phyloP scores from a whole-genome alignment of 2,888 invertebrate genomes.

The Pheosia tremula region DNA sequence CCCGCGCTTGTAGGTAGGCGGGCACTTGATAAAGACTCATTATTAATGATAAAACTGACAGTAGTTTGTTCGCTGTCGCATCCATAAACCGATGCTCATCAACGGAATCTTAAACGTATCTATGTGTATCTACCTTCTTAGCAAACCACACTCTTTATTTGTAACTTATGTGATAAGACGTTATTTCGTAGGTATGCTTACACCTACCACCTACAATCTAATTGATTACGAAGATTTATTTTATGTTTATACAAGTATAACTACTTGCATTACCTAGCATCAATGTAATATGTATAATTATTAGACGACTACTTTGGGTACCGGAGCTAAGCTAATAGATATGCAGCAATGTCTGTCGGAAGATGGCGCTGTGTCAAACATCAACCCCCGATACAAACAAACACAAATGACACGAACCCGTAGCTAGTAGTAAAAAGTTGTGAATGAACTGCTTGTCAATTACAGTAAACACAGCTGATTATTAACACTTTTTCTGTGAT shows the following conservation, averaged over 20 bases:
- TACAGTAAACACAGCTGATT: too few species aligned
- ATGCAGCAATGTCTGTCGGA: too few species aligned
- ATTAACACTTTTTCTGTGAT: too few species aligned
- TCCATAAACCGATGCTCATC: slow-evolving; percentile 34
- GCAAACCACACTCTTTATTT: background rate
- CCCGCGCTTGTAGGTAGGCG: slow-evolving; percentile 64
- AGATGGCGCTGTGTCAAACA: too few species aligned
- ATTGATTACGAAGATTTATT: too few species aligned
- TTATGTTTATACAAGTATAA: too few species aligned
- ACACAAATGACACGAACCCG: background rate
- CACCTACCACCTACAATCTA: too few species aligned
- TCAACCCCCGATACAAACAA: too few species aligned
- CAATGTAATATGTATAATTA: too few species aligned
- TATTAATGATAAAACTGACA: slow-evolving; percentile 70
- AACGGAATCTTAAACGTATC: slow-evolving; percentile 14
- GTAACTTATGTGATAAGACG: background rate
- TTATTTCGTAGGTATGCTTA: background rate
- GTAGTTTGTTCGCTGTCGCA: slow-evolving; percentile 53
- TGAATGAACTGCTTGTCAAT: background rate
- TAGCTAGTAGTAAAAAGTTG: background rate
- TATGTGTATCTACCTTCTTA: background rate
- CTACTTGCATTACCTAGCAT: too few species aligned
- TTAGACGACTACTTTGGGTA: too few species aligned
- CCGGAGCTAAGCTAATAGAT: too few species aligned
- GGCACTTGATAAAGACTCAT: slow-evolving; percentile 71